A percentile compares a stretch with the other conserved stretches of the same genome.
phyloP scores from a whole-genome alignment of 1,140 invertebrate species.

The Anastrepha obliqua region DNA sequence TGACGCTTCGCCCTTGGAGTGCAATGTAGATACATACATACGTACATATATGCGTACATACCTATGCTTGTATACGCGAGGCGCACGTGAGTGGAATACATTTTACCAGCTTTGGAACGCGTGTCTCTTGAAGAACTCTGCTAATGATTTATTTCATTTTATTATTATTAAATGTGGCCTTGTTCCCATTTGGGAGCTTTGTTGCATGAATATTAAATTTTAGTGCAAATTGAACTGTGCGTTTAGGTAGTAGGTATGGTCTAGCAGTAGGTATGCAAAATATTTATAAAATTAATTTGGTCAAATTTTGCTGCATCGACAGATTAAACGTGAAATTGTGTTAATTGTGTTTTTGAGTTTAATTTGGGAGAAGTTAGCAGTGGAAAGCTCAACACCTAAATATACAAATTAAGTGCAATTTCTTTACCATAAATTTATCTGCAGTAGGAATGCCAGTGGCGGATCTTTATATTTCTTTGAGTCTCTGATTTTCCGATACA shows the following conservation, averaged over 20 bases:
- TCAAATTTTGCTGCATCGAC: no score
- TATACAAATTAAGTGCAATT: no score
- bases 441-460: no score
- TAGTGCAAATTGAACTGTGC: background rate
- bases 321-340: no score
- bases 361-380: background rate
- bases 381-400: no score
- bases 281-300: no score
- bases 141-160: background rate
- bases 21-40: background rate
- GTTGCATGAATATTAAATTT: conserved; percentile 2
- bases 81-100: background rate
- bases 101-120: background rate
- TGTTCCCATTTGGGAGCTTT: background rate
- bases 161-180: conserved; percentile 2
- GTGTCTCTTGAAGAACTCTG: background rate
- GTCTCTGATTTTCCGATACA: no score
- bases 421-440: no score
- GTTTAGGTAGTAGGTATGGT: background rate
- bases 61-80: background rate
- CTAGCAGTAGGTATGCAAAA: no score
- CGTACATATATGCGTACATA: background rate
- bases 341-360: no score
- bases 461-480: no score
- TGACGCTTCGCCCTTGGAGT: background rate